phyloP scores from a whole-genome alignment of 1,140 invertebrate species.

The Nasonia giraulti region DNA sequence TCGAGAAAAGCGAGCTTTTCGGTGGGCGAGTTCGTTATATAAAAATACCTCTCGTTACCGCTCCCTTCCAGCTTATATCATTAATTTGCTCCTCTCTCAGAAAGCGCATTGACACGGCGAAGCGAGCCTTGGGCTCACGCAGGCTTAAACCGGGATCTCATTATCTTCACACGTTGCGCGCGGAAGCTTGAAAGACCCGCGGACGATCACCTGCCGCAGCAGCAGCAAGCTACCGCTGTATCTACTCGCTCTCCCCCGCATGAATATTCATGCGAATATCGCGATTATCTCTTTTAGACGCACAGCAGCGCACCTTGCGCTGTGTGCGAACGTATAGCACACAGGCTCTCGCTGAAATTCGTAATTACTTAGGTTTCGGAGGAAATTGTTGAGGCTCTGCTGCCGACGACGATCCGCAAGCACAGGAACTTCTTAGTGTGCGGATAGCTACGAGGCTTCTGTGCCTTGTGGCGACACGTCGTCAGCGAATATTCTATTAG shows the following conservation, averaged over 20 bases:
- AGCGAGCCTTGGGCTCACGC: constrained; percentile 43
- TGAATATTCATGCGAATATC: constrained; percentile 54
- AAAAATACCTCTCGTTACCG: constrained; percentile 61
- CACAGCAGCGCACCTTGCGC: background rate
- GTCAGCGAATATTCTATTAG: constrained; percentile 39
- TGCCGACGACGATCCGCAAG: background rate
- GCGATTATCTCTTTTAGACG: constrained; percentile 50
- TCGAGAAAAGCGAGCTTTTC: constrained; percentile 49
- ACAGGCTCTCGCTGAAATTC: constrained; percentile 23
- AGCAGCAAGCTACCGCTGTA: background rate
- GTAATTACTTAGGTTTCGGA: constrained; percentile 48
- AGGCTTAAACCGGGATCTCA: constrained; percentile 59
- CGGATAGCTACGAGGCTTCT: background rate
- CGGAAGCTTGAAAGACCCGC: constrained; percentile 58
- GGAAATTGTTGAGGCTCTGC: constrained; percentile 37
- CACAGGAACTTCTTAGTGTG: background rate
- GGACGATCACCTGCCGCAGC: constrained; percentile 46
- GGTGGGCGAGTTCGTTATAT: constrained; percentile 59
- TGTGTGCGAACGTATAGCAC: background rate
- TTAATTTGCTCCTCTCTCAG: constrained; percentile 58
- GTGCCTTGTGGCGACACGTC: constrained; percentile 11
- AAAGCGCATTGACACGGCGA: constrained; percentile 21
- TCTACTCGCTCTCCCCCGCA: background rate
- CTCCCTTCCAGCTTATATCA: constrained; percentile 43
- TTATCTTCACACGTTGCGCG: constrained; percentile 62